Conservation (phyloP, 2,113 vertebrate genomes). For the Echinops telfairi region DNA sequence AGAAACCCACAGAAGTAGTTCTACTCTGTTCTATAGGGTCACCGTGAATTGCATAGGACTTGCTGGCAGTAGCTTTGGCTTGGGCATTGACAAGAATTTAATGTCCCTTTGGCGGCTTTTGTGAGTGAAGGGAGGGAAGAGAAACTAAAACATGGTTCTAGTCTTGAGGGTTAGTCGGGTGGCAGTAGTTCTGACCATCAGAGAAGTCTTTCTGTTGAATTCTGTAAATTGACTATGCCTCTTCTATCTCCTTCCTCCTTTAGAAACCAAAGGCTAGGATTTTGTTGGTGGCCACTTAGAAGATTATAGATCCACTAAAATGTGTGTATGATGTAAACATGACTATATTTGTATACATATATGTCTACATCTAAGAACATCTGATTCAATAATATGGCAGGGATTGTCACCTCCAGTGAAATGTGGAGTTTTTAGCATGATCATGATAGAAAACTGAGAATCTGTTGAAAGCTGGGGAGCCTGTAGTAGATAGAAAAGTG, state of each 20-base stretch:
- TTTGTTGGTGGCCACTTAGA: neutral
- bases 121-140: neutral
- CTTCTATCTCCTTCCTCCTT: neutral
- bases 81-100: no score
- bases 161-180: neutral
- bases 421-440: neutral
- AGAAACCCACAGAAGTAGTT: no score
- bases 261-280: neutral
- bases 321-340: no score
- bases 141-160: neutral
- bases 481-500: neutral
- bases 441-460: no score
- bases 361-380: conserved; percentile 27
- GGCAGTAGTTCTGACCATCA: conserved; percentile 27
- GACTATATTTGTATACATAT: neutral
- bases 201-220: neutral
- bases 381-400: neutral
- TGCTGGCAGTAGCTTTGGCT: no score
- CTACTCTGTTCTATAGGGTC: no score
- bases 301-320: neutral
- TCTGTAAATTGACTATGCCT: neutral
- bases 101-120: no score
- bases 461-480: neutral
- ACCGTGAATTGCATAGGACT: no score
- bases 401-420: conserved; percentile 14